phyloP scores from a whole-genome alignment of 2,888 invertebrate genomes.

The Drosophila antonietae region DNA sequence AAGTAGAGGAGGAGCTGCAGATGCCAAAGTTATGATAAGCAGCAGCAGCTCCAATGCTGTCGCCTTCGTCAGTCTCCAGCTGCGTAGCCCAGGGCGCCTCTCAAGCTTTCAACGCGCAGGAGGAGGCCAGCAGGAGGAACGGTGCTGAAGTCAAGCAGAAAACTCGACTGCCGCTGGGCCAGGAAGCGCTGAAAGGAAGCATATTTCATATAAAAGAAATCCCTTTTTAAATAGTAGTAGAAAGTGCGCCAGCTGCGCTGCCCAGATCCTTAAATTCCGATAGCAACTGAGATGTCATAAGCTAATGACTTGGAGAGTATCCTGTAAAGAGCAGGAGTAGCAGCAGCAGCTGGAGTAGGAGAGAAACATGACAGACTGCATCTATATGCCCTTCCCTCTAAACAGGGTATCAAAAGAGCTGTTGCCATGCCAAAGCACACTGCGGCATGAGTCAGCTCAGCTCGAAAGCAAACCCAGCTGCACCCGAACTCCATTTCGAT shows the following conservation, averaged over 20 bases:
- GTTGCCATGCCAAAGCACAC: constrained; percentile 47
- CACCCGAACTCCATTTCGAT: constrained; percentile 29
- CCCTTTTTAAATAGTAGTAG: constrained; percentile 68
- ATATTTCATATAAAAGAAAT: constrained; percentile 78
- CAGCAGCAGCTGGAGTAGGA: background rate
- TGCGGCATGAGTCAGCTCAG: constrained; percentile 19
- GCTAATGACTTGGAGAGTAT: background rate
- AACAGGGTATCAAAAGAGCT: constrained; percentile 29
- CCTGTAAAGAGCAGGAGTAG: background rate
- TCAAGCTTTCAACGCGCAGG: constrained; percentile 57
- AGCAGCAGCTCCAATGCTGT: constrained; percentile 56
- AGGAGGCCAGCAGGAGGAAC: too few species aligned
- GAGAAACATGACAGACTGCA: background rate
- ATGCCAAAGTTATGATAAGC: constrained; percentile 75
- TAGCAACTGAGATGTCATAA: constrained; percentile 14
- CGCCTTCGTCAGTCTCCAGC: constrained; percentile 28
- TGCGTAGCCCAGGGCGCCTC: constrained; percentile 35
- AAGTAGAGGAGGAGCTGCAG: background rate
- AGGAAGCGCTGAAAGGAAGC: constrained; percentile 59
- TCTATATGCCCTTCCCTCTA: background rate
- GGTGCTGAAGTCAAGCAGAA: constrained; percentile 72
- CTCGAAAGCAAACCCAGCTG: constrained; percentile 8
- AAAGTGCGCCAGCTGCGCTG: constrained; percentile 56
- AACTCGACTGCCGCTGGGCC: constrained; percentile 60
- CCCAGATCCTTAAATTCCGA: constrained; percentile 66